Evolutionary conservation across 35 echinoderm and acorn worm genomes (phyloP).

Genomic region (Amphiura filiformis): DNA sequence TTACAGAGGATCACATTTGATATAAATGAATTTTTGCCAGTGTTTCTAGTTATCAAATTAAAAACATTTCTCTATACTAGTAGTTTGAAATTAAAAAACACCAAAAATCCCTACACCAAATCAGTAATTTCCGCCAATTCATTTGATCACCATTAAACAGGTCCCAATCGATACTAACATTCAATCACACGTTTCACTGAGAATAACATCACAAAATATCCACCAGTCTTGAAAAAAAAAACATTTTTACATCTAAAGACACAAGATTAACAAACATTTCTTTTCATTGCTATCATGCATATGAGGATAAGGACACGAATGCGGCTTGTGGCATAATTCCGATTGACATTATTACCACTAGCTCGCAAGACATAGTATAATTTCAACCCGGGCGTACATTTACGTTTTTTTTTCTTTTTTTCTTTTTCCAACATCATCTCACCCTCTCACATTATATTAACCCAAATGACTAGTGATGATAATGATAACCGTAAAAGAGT

Average conservation of each 20-base stretch:
- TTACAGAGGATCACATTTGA: neutral
- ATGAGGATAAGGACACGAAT: neutral
- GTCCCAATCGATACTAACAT: too few relatives aligned
- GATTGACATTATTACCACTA: neutral
- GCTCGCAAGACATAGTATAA: neutral
- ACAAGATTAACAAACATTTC: conserved; percentile 1
- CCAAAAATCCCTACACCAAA: too few relatives aligned
- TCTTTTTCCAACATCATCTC: neutral
- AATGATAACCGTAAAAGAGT: neutral
- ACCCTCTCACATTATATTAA: neutral
- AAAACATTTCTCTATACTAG: neutral
- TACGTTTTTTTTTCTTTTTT: too few relatives aligned
- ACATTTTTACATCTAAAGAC: neutral
- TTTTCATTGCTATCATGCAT: neutral
- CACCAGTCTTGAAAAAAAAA: neutral
- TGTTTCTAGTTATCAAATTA: neutral
- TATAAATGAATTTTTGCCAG: neutral
- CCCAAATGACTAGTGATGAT: conserved; percentile 1
- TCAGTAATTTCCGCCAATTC: too few relatives aligned
- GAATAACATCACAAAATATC: too few relatives aligned
- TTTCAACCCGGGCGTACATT: conserved; percentile 1
- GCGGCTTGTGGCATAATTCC: neutral
- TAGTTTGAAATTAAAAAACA: neutral
- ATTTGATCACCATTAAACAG: too few relatives aligned
- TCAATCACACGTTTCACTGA: too few relatives aligned